Evolutionary conservation across 2,888 invertebrate genomes (phyloP).

Genomic region (Dryocosmus kuriphilus): DNA sequence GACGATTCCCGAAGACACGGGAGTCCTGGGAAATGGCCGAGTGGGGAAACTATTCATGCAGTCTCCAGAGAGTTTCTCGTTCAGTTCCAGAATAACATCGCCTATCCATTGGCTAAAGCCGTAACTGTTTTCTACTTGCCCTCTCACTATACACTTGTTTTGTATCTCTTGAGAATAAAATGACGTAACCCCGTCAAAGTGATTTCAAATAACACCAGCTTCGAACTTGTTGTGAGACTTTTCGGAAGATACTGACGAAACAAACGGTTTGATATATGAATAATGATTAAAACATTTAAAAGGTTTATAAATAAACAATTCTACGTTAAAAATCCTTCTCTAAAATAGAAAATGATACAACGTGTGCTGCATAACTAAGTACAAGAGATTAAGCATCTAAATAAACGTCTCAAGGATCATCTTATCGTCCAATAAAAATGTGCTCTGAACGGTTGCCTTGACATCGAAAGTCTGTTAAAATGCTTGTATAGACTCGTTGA

Average conservation of each 20-base stretch:
- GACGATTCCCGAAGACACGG: slow-evolving; percentile 28
- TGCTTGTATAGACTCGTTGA: slow-evolving; percentile 12
- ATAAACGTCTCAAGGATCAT: not conserved
- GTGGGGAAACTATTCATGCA: slow-evolving; percentile 42
- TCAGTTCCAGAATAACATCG: not conserved
- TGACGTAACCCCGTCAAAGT: not conserved
- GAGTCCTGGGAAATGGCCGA: slow-evolving; percentile 30
- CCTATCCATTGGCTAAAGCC: slow-evolving; percentile 1
- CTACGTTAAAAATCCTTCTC: too few species aligned
- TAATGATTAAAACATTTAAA: too few species aligned
- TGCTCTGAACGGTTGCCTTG: slow-evolving; percentile 20
- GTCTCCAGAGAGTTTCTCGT: not conserved
- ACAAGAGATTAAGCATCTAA: not conserved
- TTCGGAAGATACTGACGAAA: not conserved
- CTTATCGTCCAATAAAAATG: not conserved
- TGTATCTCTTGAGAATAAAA: not conserved
- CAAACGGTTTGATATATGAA: not conserved
- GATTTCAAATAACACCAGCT: not conserved
- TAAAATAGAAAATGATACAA: too few species aligned
- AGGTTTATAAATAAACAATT: too few species aligned
- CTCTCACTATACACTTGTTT: not conserved
- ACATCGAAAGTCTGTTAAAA: slow-evolving; percentile 31
- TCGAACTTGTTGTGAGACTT: too few species aligned
- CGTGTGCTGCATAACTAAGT: too few species aligned
- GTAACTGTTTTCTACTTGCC: not conserved